A percentile compares a stretch with the other conserved stretches of the same genome.
phyloP scores from a whole-genome alignment of 2,888 invertebrate genomes.

The Entomobrya proxima region DNA sequence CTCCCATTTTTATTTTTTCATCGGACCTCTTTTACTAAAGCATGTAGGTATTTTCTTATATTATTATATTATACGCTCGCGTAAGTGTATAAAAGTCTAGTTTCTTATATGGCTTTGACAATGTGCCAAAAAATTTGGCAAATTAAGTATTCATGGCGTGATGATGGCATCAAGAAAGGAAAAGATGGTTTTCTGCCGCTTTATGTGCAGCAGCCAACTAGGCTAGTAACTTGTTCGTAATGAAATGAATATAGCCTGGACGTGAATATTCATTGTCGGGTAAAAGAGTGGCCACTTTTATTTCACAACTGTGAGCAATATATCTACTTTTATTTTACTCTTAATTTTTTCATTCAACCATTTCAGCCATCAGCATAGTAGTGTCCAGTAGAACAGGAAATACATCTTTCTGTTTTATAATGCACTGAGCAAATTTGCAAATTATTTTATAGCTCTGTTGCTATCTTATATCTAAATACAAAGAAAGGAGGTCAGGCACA shows the following conservation, averaged over 20 bases:
- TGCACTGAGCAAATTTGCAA: neutral
- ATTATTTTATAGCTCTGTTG: neutral
- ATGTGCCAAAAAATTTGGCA: conserved; percentile 61
- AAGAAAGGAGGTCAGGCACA: neutral
- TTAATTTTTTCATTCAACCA: neutral
- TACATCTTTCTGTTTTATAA: too few species aligned
- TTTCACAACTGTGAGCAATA: neutral
- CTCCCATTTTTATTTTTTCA: neutral
- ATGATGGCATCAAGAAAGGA: conserved; percentile 21
- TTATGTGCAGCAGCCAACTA: neutral
- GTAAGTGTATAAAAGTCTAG: neutral
- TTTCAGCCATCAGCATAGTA: neutral
- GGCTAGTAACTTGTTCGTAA: neutral
- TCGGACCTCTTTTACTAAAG: neutral
- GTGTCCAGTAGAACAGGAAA: too few species aligned
- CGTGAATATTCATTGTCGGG: conserved; percentile 20
- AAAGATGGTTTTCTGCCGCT: neutral
- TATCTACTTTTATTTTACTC: neutral
- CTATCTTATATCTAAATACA: too few species aligned
- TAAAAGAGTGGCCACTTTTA: neutral
- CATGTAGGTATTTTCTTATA: neutral
- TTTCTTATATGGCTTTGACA: conserved; percentile 48
- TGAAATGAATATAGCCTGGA: neutral
- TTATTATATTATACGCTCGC: neutral
- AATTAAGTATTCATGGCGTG: conserved; percentile 55